Conservation (phyloP, 2,113 vertebrate species). For the Megaceryle torquata region DNA sequence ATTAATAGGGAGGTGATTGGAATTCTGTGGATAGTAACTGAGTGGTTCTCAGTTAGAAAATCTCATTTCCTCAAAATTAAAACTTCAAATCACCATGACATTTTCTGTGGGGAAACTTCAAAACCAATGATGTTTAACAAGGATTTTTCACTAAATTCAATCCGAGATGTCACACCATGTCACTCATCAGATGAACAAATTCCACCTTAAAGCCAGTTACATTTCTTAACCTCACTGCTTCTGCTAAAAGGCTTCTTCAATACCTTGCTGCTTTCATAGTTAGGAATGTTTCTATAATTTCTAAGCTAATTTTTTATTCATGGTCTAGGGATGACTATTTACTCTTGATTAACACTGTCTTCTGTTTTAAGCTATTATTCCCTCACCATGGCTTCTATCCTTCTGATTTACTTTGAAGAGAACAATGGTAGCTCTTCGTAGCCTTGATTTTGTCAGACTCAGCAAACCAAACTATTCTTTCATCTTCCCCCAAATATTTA, state of each 20-base stretch:
- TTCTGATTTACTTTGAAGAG: not conserved
- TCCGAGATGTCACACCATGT: rapidly evolving
- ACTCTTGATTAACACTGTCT: not conserved
- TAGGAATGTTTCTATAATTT: not conserved
- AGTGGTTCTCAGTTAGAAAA: not conserved
- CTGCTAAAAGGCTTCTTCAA: not conserved
- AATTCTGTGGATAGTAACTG: not conserved
- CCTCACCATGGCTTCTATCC: not conserved
- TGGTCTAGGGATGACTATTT: not conserved
- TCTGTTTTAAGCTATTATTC: not conserved
- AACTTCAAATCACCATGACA: not conserved
- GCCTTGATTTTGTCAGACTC: not conserved
- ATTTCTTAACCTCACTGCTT: not conserved
- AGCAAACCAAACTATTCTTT: not conserved
- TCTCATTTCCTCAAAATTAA: not conserved
- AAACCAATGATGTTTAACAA: not conserved
- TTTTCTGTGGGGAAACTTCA: not conserved
- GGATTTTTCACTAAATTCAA: not conserved
- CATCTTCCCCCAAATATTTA: not conserved
- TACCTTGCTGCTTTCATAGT: not conserved
- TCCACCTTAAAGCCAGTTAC: not conserved
- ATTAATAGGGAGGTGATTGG: not conserved
- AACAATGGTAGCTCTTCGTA: not conserved
- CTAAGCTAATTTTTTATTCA: not conserved
- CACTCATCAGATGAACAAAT: not conserved